These are phyloP conservation scores for Morbakka virulenta DNA, from an alignment of 30 jellyfish, hydroid and myxozoan species.

Conservation along the genomic window DNA sequence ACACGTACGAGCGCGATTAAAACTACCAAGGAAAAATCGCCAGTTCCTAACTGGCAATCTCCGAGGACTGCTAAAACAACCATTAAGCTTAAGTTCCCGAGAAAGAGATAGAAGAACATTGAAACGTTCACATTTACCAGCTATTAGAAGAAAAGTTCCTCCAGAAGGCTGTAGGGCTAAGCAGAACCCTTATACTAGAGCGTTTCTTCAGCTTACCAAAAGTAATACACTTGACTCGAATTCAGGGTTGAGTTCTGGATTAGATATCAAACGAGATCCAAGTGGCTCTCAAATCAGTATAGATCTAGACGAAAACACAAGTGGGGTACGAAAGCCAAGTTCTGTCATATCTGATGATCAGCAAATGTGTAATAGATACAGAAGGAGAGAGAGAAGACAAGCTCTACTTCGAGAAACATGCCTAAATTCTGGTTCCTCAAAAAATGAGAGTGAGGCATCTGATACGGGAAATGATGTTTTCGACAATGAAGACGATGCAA, in stretches of 20 bases:
- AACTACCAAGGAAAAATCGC: conserved; percentile 83
- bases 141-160: conserved; percentile 51
- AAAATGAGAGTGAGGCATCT: background rate
- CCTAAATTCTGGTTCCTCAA: background rate
- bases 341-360: background rate
- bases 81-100: conserved; percentile 79
- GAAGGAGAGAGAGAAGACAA: background rate
- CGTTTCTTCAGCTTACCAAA: background rate
- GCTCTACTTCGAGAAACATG: background rate
- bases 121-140: conserved; percentile 34
- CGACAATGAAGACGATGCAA: background rate
- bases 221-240: background rate
- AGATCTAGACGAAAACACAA: background rate
- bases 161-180: conserved; percentile 7
- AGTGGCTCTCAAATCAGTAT: background rate
- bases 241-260: background rate
- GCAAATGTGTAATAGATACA: background rate
- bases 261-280: background rate
- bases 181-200: background rate
- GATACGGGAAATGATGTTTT: background rate
- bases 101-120: conserved; percentile 79
- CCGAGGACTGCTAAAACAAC: conserved; percentile 92
- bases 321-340: background rate
- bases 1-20: conserved; percentile 90
- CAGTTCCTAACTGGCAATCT: conserved; percentile 76